Base-by-base conservation (phyloP, 2,888 invertebrate species). In the Drosophila anomelani region DNA sequence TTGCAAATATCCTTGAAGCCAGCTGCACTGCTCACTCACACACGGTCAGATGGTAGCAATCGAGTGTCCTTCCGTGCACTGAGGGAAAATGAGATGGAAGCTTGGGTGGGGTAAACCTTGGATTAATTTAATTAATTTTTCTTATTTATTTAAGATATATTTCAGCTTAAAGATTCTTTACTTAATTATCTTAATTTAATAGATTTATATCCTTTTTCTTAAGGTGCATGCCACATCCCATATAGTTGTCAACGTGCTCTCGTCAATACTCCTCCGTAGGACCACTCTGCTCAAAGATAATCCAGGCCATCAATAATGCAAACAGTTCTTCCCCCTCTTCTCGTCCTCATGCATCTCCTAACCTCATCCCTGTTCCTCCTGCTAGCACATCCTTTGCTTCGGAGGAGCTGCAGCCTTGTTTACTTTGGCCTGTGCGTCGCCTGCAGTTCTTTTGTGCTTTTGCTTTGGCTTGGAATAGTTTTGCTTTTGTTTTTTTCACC, bases 261-360 rank as follows among this genome's bases (percentile, higher is more conserved):
- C 67, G 73, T 82, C 83, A 78, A 79, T 78, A 70, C 56, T 58
- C 71, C 68, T 68, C 36, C 55, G 66, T 58, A 69, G 59, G 36
- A 54, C 58, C 56, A 70, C 71, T 66, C 69, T 71, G 77, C 76
- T 76, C 79, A 75, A 74, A 79, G 81, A 85, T 85, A 87, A 87
- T 85, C 85, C 83, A 79, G 85, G 78, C 85, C 85, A 85, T 85
- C 85, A 85, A 85, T 87, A 85, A 87, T 87, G 77, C 87, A 85
- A 85, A 85, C 87, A 86, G 81, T 75, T 85, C 80, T 72, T 74
- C 34, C 63, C 68, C 29, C 29, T 29, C 29, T 29, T 29, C 29
- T 7, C 39, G 10, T 41, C 39, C 20, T 43, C 17, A 9, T 36
- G 20, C 44, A 8, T n/a, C 12, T 1, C 15, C 66, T 29, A 53